These are phyloP conservation scores for Pachyramphus minor DNA, from an alignment of 2,113 vertebrate genomes.

Conservation along the genomic window DNA sequence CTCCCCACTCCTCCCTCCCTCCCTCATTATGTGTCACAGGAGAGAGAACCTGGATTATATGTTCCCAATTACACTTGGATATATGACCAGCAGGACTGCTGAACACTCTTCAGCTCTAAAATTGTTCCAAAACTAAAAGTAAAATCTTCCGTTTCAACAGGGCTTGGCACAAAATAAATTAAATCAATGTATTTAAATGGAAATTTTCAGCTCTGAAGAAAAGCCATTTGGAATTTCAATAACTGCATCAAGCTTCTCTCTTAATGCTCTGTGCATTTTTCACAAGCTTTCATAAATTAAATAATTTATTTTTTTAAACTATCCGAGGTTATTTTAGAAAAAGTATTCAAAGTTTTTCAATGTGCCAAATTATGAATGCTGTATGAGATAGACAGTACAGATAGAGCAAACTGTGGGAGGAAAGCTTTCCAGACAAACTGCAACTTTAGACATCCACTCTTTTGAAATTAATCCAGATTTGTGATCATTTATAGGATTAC, in stretches of 20 bases:
- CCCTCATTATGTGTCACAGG: rapidly evolving
- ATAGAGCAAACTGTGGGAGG: not conserved
- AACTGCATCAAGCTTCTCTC: not conserved
- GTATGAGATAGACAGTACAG: not conserved
- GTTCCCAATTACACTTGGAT: not conserved
- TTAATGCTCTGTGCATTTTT: not conserved
- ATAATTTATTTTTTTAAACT: not conserved
- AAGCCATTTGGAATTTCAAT: not conserved
- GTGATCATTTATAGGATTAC: not conserved
- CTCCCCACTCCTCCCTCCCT: not conserved
- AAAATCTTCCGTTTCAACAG: not conserved
- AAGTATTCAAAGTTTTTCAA: not conserved
- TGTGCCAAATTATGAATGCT: not conserved
- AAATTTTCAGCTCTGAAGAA: not conserved
- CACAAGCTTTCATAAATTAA: not conserved
- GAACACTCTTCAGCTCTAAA: not conserved
- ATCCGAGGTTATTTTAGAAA: not conserved
- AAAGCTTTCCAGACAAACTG: not conserved
- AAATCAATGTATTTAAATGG: not conserved
- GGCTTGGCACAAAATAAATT: not conserved
- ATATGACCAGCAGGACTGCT: not conserved
- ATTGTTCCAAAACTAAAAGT: not conserved
- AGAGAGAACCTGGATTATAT: not conserved
- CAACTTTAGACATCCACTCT: not conserved
- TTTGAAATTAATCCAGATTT: not conserved